phyloP scores from a whole-genome alignment of 2,888 invertebrate species.

The Drosophila mayaguana region DNA sequence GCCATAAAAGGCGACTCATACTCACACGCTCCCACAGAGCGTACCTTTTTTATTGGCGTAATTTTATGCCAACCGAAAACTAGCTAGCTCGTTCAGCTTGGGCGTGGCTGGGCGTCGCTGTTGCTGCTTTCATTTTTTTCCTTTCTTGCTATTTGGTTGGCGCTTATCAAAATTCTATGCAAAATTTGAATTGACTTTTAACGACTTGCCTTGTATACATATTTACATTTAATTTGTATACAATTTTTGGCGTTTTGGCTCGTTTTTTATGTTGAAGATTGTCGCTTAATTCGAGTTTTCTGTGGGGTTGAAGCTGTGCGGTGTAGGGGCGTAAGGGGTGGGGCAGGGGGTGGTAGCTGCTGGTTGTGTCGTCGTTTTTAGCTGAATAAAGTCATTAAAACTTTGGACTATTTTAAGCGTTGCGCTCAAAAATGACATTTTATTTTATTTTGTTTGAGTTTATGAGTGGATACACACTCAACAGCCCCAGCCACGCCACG shows the following conservation, averaged over 20 bases:
- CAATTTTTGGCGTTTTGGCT: constrained; percentile 57
- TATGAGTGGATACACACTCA: constrained; percentile 43
- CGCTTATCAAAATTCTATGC: constrained; percentile 71
- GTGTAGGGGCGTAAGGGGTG: neutral
- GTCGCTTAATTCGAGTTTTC: constrained; percentile 64
- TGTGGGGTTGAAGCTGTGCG: neutral
- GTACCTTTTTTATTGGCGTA: constrained; percentile 75
- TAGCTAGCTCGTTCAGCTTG: constrained; percentile 39
- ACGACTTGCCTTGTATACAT: constrained; percentile 67
- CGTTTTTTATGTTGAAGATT: constrained; percentile 66
- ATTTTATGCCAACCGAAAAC: constrained; percentile 69
- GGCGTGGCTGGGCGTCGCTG: constrained; percentile 5
- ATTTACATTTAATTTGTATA: constrained; percentile 79
- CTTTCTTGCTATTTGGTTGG: neutral
- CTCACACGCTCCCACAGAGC: constrained; percentile 38
- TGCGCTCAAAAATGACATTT: constrained; percentile 67
- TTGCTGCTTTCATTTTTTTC: neutral
- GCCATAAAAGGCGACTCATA: constrained; percentile 31
- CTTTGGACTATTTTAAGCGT: constrained; percentile 75
- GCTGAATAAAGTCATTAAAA: constrained; percentile 75
- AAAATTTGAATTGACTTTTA: constrained; percentile 80
- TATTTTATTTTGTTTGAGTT: constrained; percentile 70
- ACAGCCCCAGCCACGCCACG: neutral
- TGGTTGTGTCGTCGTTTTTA: constrained; percentile 39
- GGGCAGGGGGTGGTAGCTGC: neutral